Conservation (phyloP, 2,888 invertebrate species). For the Drosophila merina region DNA sequence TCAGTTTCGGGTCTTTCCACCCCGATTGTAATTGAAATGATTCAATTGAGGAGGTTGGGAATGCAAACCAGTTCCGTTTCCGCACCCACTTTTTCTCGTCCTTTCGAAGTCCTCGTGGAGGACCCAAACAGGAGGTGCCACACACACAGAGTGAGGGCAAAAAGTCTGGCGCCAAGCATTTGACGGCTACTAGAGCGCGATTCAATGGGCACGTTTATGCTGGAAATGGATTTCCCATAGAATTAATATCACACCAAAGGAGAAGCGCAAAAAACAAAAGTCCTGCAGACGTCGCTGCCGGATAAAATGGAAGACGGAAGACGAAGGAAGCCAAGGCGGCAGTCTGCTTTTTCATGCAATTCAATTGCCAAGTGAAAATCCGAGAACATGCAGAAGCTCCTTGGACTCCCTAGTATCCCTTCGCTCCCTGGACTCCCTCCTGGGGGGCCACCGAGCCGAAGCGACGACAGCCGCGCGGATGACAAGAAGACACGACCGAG, state of each 20-base stretch:
- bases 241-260: slow-evolving; percentile 72
- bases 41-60: neutral
- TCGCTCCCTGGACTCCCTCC: too few relatives aligned
- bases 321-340: slow-evolving; percentile 12
- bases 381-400: slow-evolving; percentile 35
- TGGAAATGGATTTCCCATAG: slow-evolving; percentile 73
- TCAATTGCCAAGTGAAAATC: slow-evolving; percentile 69
- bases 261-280: slow-evolving; percentile 22
- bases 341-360: slow-evolving; percentile 61
- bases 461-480: slow-evolving; percentile 25
- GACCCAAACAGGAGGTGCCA: neutral
- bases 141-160: slow-evolving; percentile 3
- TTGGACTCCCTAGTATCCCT: too few relatives aligned
- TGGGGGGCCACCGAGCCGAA: neutral
- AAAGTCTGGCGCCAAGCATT: slow-evolving; percentile 60
- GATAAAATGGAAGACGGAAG: slow-evolving; percentile 14
- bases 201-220: slow-evolving; percentile 74
- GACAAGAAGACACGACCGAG: slow-evolving; percentile 46
- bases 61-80: neutral
- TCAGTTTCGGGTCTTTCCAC: neutral
- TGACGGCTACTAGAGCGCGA: slow-evolving; percentile 47
- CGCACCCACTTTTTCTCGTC: neutral
- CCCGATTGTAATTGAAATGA: neutral
- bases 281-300: neutral
- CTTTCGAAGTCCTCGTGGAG: too few relatives aligned